Base-by-base conservation (phyloP, 2,113 vertebrate genomes). In the Epinephelus fuscoguttatus region DNA sequence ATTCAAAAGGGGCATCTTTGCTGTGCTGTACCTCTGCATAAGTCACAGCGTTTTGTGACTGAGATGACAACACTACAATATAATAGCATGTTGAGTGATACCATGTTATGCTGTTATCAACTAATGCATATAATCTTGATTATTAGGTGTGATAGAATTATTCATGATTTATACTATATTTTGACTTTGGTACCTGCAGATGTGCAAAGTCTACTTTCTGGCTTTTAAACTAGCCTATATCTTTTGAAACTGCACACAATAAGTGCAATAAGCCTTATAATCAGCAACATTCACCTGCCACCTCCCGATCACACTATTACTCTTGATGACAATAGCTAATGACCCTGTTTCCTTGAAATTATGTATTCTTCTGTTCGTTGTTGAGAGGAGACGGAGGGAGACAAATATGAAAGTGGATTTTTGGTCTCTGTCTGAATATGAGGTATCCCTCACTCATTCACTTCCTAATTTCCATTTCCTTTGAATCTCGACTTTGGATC, bases 1-100 rank as follows among this genome's bases (percentile, higher is more conserved):
- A 55, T 72, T 80, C 49, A 59, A 60, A 67, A 45, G 33, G 50
- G 23, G 21, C 15, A 40, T 81, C 33, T 75, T 71, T 72, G 12
- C 53, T 64, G 25, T 78, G 45, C 74, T 75, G 17, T 84, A 62
- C 56, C 37, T 37, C 4, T 15, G 27, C 30, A 59, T 27, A 70
- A 63, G 23, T 75, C 56, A 25, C 40, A n/a, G 67, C 3, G 1
- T 49, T 76, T n/a, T 66, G 57, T 62, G 30, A 68, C 3, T 0
- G 3, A n/a, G 19, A 40, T 33, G 7, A 59, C 9, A 62, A 18
- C n/a, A 45, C n/a, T 47, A 12, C 6, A 25, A 47, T 23, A 3
- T n/a, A 10, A 27, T 10, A 19, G 50, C 9, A 45, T 45, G 42
- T 45, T 3, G 12, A 59, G n/a, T 33, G 12, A 47, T 14, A 68